Evolutionary conservation across 23 tunicate species (phyloP), one percentile per base, ranked within the genome.

Genomic region (Trididemnum miniatum): DNA sequence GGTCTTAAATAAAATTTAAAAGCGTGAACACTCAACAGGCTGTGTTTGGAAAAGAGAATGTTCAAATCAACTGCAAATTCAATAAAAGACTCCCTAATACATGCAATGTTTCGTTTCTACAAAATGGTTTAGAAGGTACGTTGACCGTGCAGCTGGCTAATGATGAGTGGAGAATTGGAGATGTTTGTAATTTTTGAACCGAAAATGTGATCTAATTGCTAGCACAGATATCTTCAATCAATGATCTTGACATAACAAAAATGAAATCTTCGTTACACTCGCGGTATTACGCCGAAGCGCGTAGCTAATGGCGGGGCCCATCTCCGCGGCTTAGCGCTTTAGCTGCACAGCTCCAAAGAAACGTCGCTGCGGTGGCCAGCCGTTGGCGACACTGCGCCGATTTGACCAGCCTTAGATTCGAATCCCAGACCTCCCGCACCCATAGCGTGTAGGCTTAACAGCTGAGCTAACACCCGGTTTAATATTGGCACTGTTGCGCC

Each of bases 11-110:
- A n/a, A n/a, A n/a, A n/a, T n/a, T n/a, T n/a, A n/a, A n/a, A n/a
- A n/a, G n/a, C n/a, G n/a, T n/a, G n/a, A n/a, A n/a, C n/a, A n/a
- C n/a, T n/a, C n/a, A n/a, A 32, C 75, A 92, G 97, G 79, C 77
- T 49, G 84, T 50, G 20, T 86, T 92, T 72, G 89, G 89, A 1
- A 57, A 59, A 7, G 60, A 49, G 1, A 52, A 65, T 60, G 69
- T 92, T 20, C 34, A 31, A 28, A 71, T 88, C 44, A 93, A 93
- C 51, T 84, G 93, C 51, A 30, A 34, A 34, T 35, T 69, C 1
- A 35, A 35, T 4, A 20, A 72, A 24, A 72, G 93, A 35, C 72
- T 93, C 33, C 98, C 98, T 2, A 93, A 93, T 71, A 93, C 98
- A 44, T 87, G 89, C 67, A 93, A 87, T 71, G 81, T 93, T 52